Evolutionary conservation across 2,797 vertebrate species (phyloP).

Genomic region (Falco cherrug): DNA sequence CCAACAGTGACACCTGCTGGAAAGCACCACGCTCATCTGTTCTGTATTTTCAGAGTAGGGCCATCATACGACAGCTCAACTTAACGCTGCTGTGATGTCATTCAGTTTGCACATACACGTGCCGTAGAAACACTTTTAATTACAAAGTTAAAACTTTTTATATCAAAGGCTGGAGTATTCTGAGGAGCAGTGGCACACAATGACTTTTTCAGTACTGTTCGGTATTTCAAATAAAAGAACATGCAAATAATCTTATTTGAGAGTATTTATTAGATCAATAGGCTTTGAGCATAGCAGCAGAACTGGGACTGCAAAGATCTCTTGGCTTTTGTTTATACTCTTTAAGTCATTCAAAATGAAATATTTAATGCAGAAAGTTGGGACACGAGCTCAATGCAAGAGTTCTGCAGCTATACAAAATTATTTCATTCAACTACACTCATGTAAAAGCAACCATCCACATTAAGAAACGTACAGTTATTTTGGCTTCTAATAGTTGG

Average conservation of each 20-base stretch:
- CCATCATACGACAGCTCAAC: not conserved
- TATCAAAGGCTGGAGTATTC: not conserved
- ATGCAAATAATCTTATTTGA: not conserved
- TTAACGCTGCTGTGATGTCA: not conserved
- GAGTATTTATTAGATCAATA: not conserved
- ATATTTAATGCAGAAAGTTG: not conserved
- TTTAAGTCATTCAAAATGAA: not conserved
- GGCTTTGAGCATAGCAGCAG: not conserved
- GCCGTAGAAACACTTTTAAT: not conserved
- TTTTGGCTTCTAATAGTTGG: not conserved
- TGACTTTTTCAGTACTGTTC: not conserved
- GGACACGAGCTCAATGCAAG: not conserved
- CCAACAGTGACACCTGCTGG: slow-evolving; percentile 83
- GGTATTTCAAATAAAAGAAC: not conserved
- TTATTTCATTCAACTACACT: not conserved
- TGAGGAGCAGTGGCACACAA: fast-evolving
- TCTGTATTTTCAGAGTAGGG: not conserved
- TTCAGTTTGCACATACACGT: not conserved
- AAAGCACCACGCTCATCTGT: not conserved
- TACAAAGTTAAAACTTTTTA: not conserved
- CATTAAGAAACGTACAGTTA: not conserved
- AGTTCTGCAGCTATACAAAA: not conserved
- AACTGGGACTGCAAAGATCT: not conserved
- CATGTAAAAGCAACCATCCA: not conserved
- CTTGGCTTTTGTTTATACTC: not conserved